Conservation (phyloP, 2,888 invertebrate species). For the Capitulum mitella region DNA sequence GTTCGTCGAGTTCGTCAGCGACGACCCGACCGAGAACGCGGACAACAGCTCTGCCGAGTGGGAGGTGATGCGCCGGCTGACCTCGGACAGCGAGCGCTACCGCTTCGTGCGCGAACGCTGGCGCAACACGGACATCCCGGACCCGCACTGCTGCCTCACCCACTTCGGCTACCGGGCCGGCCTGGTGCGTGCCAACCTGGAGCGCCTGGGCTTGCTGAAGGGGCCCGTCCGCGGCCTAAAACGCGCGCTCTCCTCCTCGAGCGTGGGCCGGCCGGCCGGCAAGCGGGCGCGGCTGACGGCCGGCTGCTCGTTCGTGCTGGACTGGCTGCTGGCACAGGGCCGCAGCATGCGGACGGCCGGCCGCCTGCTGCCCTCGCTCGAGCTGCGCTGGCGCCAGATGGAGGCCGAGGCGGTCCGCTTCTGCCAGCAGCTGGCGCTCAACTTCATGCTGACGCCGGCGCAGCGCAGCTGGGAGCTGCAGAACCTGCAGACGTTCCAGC, state of each 20-base stretch:
- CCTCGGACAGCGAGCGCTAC: conserved; percentile 24
- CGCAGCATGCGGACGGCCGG: background rate
- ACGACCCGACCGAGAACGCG: conserved; percentile 18
- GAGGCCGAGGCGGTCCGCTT: background rate
- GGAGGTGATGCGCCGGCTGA: conserved; percentile 23
- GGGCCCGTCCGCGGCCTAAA: background rate
- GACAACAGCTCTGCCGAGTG: conserved; percentile 12
- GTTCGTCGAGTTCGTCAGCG: conserved; percentile 13
- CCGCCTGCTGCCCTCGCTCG: background rate
- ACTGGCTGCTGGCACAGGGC: conserved; percentile 14
- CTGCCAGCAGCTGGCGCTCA: background rate
- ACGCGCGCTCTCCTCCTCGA: background rate
- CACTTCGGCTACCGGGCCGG: background rate
- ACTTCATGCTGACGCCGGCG: background rate
- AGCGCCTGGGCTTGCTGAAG: background rate
- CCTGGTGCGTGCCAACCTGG: background rate
- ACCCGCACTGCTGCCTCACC: conserved; percentile 25
- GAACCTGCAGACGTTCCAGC: conserved; percentile 31
- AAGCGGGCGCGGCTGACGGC: conserved; percentile 3
- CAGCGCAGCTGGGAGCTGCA: conserved; percentile 29
- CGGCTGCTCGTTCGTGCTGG: background rate
- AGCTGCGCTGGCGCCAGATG: background rate
- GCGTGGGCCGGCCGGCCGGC: background rate
- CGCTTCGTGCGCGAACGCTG: conserved; percentile 12
- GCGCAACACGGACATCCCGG: conserved; percentile 25